phyloP scores from a whole-genome alignment of 2,888 invertebrate species.

The Plemyria rubiginata region DNA sequence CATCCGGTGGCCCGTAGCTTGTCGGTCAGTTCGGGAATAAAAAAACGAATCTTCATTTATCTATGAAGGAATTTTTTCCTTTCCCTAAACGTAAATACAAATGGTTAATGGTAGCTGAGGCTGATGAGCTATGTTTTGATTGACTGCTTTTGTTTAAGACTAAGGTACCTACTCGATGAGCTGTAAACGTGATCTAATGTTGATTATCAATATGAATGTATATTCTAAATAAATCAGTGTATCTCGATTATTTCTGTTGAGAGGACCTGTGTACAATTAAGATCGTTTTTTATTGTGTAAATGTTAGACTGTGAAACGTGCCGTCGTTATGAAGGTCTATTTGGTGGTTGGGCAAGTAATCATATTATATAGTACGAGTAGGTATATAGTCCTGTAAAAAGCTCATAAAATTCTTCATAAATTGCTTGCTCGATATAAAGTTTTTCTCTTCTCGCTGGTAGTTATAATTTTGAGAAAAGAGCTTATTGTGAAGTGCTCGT shows the following conservation, averaged over 20 bases:
- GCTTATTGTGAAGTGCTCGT: too few species aligned
- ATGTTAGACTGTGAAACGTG: constrained; percentile 7
- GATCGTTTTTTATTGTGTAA: neutral
- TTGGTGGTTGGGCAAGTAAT: constrained; percentile 12
- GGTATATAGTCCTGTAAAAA: neutral
- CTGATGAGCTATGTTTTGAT: constrained; percentile 2
- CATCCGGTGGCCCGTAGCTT: too few species aligned
- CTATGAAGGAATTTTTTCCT: too few species aligned
- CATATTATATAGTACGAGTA: too few species aligned
- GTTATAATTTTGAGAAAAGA: too few species aligned
- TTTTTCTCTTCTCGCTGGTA: too few species aligned
- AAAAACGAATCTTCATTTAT: too few species aligned
- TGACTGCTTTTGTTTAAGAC: neutral
- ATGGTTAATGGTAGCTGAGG: too few species aligned
- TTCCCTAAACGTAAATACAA: too few species aligned
- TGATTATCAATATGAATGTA: neutral
- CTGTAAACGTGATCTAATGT: neutral
- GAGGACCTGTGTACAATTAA: neutral
- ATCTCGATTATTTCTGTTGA: neutral
- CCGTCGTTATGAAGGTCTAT: constrained; percentile 7
- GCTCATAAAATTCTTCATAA: too few species aligned
- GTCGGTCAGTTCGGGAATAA: too few species aligned
- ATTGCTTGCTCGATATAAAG: too few species aligned
- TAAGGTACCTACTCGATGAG: neutral
- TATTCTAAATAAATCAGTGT: neutral